Evolutionary conservation across 2,888 invertebrate species (phyloP).

Genomic region (Cybosia mesomella): DNA sequence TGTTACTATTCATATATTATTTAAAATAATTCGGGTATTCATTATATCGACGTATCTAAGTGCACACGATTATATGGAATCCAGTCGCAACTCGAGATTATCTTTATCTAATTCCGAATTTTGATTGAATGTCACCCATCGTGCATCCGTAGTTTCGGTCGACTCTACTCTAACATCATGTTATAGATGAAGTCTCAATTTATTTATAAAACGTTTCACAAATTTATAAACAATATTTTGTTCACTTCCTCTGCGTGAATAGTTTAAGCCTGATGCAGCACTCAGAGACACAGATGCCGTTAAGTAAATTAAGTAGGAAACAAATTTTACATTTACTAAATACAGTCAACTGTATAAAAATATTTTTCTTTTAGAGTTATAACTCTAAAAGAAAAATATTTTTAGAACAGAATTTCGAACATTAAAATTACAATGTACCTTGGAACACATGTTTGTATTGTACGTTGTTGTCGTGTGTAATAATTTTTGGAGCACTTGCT

Average conservation of each 20-base stretch:
- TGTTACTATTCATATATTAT: neutral
- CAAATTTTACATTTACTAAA: neutral
- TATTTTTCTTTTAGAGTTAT: neutral
- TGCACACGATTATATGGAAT: neutral
- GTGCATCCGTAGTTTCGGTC: neutral
- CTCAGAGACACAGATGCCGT: neutral
- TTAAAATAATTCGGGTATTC: neutral
- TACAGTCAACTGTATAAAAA: neutral
- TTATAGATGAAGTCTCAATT: neutral
- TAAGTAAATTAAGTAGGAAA: neutral
- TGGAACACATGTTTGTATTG: slow-evolving; percentile 81
- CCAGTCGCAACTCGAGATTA: neutral
- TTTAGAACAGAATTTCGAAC: slow-evolving; percentile 25
- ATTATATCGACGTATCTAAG: neutral
- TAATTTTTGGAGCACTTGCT: slow-evolving; percentile 74
- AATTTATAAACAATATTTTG: neutral
- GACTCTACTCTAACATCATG: neutral
- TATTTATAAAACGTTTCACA: neutral
- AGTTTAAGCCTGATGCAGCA: neutral
- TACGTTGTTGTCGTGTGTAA: slow-evolving; percentile 72
- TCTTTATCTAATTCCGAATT: neutral
- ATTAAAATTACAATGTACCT: slow-evolving; percentile 66
- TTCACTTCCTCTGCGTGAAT: neutral
- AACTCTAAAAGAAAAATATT: neutral
- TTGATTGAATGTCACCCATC: neutral